A percentile compares a stretch with the other conserved stretches of the same genome.
Evolutionary conservation across 1,140 invertebrate species (phyloP).

Genomic region (Apis dorsata): DNA sequence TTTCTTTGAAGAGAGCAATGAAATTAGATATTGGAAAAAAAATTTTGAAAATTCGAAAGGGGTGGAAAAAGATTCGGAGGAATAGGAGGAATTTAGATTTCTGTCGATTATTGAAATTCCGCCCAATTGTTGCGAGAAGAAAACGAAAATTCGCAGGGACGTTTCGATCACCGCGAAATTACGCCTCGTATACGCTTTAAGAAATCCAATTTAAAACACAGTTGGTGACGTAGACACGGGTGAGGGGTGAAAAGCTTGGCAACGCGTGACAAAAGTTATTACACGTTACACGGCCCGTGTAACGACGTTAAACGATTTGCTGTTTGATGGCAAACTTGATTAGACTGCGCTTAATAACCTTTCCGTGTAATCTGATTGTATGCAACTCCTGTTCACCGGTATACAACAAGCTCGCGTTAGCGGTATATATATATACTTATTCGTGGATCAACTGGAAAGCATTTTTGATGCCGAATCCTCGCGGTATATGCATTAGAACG

Average conservation of each 20-base stretch:
- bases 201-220: slow-evolving; percentile 10
- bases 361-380: not conserved
- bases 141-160: no score
- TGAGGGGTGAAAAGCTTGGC: not conserved
- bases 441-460: not conserved
- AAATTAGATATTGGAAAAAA: no score
- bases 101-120: no score
- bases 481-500: no score
- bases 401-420: not conserved
- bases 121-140: no score
- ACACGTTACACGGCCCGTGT: not conserved
- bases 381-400: not conserved
- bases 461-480: not conserved
- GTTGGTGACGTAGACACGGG: no score
- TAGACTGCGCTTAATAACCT: slow-evolving; percentile 8
- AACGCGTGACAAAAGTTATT: slow-evolving; percentile 14
- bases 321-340: slow-evolving; percentile 13
- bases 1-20: no score
- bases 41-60: no score
- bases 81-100: no score
- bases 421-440: not conserved
- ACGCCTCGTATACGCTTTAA: not conserved
- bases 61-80: no score
- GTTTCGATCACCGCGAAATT: not conserved
- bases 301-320: slow-evolving; percentile 21